Conservation (phyloP, 2,888 invertebrate species). For the Clistopyga incitator region DNA sequence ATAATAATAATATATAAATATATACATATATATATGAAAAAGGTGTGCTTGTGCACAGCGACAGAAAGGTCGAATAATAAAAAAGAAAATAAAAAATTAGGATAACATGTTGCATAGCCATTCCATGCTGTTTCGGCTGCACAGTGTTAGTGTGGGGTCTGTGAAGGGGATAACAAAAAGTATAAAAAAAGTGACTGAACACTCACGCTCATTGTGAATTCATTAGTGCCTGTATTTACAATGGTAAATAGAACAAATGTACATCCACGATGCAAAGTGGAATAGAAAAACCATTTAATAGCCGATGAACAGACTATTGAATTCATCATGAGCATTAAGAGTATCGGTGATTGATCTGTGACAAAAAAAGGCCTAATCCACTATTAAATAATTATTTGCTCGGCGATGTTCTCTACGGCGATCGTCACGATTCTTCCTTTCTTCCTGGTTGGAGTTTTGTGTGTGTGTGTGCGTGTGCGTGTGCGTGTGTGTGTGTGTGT, state of each 20-base stretch:
- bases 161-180: slow-evolving; percentile 30
- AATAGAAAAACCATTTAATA: neutral
- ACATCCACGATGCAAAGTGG: slow-evolving; percentile 30
- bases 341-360: slow-evolving; percentile 42
- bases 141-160: slow-evolving; percentile 35
- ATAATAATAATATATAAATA: too few relatives aligned
- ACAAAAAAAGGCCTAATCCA: slow-evolving; percentile 37
- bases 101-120: slow-evolving; percentile 59
- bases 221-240: slow-evolving; percentile 15
- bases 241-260: slow-evolving; percentile 15
- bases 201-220: slow-evolving; percentile 62
- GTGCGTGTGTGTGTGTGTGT: slow-evolving; percentile 23
- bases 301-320: slow-evolving; percentile 31
- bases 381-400: slow-evolving; percentile 15
- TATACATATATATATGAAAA: slow-evolving; percentile 24
- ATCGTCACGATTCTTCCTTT: slow-evolving; percentile 23
- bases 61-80: slow-evolving; percentile 16
- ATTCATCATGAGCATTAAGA: slow-evolving; percentile 53
- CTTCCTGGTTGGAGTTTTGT: slow-evolving; percentile 17
- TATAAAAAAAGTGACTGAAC: slow-evolving; percentile 32
- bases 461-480: too few relatives aligned
- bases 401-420: slow-evolving; percentile 23
- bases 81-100: neutral
- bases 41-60: slow-evolving; percentile 48
- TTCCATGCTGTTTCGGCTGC: slow-evolving; percentile 67